Evolutionary conservation across 2,888 invertebrate species (phyloP).

Genomic region (Anagyrus pseudococci): DNA sequence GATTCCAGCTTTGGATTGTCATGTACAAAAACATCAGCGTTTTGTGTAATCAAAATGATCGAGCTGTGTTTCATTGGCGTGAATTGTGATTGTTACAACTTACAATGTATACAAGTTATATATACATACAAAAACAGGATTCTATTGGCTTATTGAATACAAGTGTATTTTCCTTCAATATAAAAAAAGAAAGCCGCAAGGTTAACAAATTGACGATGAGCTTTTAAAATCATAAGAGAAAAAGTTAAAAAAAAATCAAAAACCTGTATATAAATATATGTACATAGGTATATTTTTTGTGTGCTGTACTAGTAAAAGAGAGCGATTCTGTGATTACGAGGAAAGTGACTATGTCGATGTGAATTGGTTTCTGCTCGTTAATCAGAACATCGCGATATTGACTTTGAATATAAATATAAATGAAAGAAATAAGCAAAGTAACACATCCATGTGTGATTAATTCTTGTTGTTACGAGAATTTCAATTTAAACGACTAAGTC

Average conservation of each 20-base stretch:
- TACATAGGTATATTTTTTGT: conserved; percentile 36
- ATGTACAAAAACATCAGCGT: too few species aligned
- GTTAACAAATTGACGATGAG: conserved; percentile 1
- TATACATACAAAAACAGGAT: conserved; percentile 3
- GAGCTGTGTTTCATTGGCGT: conserved; percentile 1
- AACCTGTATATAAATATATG: conserved; percentile 30
- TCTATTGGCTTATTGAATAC: conserved; percentile 10
- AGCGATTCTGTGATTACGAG: conserved; percentile 31
- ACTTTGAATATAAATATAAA: conserved; percentile 11
- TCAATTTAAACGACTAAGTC: conserved; percentile 21
- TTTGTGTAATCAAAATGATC: background rate
- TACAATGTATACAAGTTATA: conserved; percentile 6
- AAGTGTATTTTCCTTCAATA: conserved; percentile 18
- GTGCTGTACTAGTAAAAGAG: conserved; percentile 19
- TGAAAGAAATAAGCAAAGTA: conserved; percentile 1
- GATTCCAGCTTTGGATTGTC: too few species aligned
- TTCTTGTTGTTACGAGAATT: conserved; percentile 5
- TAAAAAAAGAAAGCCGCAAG: conserved; percentile 8
- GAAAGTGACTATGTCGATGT: conserved; percentile 19
- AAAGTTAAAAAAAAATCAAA: conserved; percentile 4
- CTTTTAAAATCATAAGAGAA: conserved; percentile 14
- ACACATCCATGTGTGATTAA: background rate
- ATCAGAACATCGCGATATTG: conserved; percentile 12
- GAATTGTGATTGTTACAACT: conserved; percentile 29
- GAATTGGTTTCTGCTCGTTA: conserved; percentile 13